Evolutionary conservation across 2,888 invertebrate species (phyloP).

Genomic region (Leptothorax acervorum): DNA sequence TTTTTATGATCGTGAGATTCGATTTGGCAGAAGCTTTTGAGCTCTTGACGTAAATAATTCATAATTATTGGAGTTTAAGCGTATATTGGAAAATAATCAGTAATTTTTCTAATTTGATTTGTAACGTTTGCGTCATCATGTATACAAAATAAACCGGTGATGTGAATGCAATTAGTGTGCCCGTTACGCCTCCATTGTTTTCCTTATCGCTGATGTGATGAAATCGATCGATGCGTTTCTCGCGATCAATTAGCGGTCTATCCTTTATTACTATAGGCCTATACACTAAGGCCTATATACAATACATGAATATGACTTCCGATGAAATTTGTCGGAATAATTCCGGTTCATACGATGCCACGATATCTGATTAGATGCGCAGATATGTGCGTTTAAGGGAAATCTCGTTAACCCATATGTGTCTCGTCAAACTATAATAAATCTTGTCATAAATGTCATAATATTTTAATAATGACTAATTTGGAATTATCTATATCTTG

Average conservation of each 20-base stretch:
- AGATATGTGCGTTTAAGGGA: not conserved
- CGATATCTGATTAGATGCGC: not conserved
- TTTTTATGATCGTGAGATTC: not conserved
- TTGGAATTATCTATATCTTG: not conserved
- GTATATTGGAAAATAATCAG: not conserved
- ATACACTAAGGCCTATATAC: too few relatives aligned
- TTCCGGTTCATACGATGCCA: not conserved
- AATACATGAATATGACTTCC: not conserved
- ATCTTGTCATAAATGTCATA: not conserved
- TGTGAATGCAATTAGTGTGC: slow-evolving; percentile 39
- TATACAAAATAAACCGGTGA: not conserved
- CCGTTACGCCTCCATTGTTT: slow-evolving; percentile 14
- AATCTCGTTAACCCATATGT: not conserved
- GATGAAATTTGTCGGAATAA: slow-evolving; percentile 18
- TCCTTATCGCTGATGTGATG: slow-evolving; percentile 27
- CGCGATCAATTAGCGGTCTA: slow-evolving; percentile 17
- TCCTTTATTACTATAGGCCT: slow-evolving; percentile 3
- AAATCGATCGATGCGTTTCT: slow-evolving; percentile 28
- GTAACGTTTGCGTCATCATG: not conserved
- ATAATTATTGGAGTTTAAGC: not conserved
- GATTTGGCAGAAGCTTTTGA: not conserved
- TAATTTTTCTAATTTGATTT: not conserved
- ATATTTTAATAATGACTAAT: not conserved
- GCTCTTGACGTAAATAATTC: not conserved
- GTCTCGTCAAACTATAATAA: not conserved